Evolutionary conservation across 2,888 invertebrate genomes (phyloP).

Genomic region (Uloborus plumipes): DNA sequence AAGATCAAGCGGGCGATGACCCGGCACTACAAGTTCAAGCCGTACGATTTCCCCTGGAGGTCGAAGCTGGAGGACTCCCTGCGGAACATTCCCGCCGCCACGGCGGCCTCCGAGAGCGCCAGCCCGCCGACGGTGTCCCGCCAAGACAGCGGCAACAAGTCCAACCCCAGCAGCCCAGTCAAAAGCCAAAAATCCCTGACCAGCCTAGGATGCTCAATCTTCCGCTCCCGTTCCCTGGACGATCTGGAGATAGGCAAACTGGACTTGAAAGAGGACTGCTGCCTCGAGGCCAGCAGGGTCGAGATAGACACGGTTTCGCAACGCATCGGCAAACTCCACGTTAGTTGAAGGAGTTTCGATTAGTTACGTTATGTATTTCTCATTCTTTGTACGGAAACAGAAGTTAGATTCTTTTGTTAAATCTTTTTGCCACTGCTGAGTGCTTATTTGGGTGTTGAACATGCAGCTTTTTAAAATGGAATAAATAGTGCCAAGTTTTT

Average conservation of each 20-base stretch:
- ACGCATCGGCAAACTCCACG: conserved; percentile 59
- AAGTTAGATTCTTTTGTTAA: too few relatives aligned
- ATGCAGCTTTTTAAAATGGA: too few relatives aligned
- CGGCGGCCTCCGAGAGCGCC: conserved; percentile 16
- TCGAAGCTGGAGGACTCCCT: neutral
- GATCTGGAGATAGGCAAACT: conserved; percentile 55
- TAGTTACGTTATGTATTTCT: too few relatives aligned
- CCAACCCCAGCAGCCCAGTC: conserved; percentile 63
- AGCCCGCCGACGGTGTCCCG: conserved; percentile 39
- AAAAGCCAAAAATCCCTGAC: conserved; percentile 55
- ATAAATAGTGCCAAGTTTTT: too few relatives aligned
- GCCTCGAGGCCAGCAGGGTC: conserved; percentile 21
- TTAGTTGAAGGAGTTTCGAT: conserved; percentile 46
- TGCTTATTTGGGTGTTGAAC: too few relatives aligned
- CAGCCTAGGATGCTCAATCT: conserved; percentile 45
- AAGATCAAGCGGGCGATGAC: too few relatives aligned
- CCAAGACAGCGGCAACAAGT: conserved; percentile 64
- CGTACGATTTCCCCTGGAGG: conserved; percentile 30
- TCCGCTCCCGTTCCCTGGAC: conserved; percentile 62
- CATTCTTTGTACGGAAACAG: too few relatives aligned
- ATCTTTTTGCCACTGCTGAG: too few relatives aligned
- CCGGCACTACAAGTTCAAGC: conserved; percentile 12
- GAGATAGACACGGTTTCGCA: conserved; percentile 64
- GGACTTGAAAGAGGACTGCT: conserved; percentile 22
- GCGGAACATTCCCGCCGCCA: conserved; percentile 8